These are phyloP conservation scores for Helicoverpa assulta DNA, from an alignment of 2,888 invertebrate species.

Conservation along the genomic window DNA sequence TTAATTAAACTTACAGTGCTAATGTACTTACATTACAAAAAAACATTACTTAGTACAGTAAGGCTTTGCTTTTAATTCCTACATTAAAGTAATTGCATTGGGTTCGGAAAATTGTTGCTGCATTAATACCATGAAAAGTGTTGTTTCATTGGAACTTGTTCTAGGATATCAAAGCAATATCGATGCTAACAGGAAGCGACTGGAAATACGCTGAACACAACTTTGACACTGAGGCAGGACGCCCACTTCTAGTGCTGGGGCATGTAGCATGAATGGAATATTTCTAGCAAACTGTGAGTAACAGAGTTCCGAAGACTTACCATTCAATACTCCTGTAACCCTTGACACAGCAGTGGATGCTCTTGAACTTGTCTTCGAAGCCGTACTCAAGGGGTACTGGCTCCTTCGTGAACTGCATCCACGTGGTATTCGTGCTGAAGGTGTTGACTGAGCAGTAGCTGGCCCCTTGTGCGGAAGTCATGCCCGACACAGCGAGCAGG, in stretches of 20 bases:
- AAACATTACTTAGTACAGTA: background rate
- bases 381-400: conserved; percentile 92
- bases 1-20: background rate
- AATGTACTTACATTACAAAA: background rate
- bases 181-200: background rate
- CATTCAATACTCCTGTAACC: conserved; percentile 95
- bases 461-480: conserved; percentile 71
- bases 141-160: conserved; percentile 13
- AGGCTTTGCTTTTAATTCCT: background rate
- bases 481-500: conserved; percentile 71
- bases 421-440: conserved; percentile 89
- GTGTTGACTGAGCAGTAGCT: conserved; percentile 91
- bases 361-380: conserved; percentile 92
- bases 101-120: conserved; percentile 13
- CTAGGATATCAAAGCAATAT: conserved; percentile 23
- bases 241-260: background rate
- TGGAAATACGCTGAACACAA: conserved; percentile 15
- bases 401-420: conserved; percentile 94
- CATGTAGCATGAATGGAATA: background rate
- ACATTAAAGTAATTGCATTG: conserved; percentile 10
- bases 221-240: background rate
- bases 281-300: background rate
- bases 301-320: conserved; percentile 89
- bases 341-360: conserved; percentile 94
- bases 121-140: conserved; percentile 1